phyloP scores from a whole-genome alignment of 1,140 invertebrate species.

The Anastatus disparis region DNA sequence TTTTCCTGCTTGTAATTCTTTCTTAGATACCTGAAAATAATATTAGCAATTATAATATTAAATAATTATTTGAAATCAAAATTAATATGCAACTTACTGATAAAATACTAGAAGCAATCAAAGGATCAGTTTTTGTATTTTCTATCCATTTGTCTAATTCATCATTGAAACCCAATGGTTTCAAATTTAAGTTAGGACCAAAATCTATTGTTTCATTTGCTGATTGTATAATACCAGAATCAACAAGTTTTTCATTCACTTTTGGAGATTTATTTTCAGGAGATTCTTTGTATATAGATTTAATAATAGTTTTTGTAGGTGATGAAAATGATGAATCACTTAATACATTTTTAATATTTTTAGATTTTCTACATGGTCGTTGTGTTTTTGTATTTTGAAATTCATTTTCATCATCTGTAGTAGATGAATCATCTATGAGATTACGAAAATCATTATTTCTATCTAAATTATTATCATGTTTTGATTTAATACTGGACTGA shows the following conservation, averaged over 20 bases:
- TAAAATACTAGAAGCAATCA: conserved; percentile 17
- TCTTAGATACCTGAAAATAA: conserved; percentile 45
- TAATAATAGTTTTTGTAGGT: neutral
- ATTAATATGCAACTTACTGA: neutral
- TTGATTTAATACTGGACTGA: neutral
- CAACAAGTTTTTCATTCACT: too few relatives aligned
- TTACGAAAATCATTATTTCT: conserved; percentile 1
- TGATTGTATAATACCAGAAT: too few relatives aligned
- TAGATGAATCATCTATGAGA: conserved; percentile 21
- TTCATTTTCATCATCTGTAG: conserved; percentile 19
- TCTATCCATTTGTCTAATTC: conserved; percentile 40
- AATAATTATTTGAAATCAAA: neutral
- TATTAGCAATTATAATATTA: neutral
- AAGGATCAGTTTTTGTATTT: conserved; percentile 27
- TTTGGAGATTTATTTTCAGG: too few relatives aligned
- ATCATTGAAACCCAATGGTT: conserved; percentile 40
- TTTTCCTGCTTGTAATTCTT: conserved; percentile 48
- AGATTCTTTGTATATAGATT: neutral
- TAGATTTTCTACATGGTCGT: neutral
- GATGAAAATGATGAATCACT: conserved; percentile 1
- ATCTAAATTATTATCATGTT: neutral
- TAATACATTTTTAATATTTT: neutral
- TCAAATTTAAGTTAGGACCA: conserved; percentile 22
- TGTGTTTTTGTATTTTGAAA: neutral
- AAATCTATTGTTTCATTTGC: neutral